These are phyloP conservation scores for Actinemys pallida DNA, from an alignment of 2,113 vertebrate genomes.

Conservation along the genomic window DNA sequence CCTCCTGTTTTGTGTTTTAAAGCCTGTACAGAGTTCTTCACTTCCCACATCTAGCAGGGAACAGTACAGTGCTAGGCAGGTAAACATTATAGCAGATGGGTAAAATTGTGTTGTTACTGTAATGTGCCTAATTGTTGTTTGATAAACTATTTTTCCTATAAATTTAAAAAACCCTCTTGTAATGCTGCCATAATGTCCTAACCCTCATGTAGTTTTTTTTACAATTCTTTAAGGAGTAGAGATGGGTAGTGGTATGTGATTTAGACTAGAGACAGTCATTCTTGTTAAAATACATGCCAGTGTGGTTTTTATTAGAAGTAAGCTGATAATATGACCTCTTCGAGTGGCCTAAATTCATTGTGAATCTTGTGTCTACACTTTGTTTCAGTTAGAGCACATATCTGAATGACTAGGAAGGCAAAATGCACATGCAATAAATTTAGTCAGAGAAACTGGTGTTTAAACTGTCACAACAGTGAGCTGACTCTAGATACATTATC, in stretches of 20 bases:
- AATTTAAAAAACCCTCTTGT: slow-evolving; percentile 39
- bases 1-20: slow-evolving; percentile 58
- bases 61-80: slow-evolving; percentile 73
- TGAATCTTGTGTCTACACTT: not conserved
- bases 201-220: not conserved
- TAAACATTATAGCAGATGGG: slow-evolving; percentile 72
- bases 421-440: not conserved
- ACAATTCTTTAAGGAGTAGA: not conserved
- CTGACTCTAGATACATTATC: not conserved
- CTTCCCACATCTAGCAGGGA: slow-evolving; percentile 79
- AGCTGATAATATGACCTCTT: not conserved
- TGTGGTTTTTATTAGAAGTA: not conserved
- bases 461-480: rapidly evolving
- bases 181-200: slow-evolving; percentile 1
- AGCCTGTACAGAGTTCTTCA: slow-evolving; percentile 79
- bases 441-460: not conserved
- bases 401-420: not conserved
- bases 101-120: slow-evolving; percentile 65
- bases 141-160: slow-evolving; percentile 27
- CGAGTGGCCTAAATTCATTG: not conserved
- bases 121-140: not conserved
- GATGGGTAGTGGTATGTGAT: slow-evolving; percentile 50
- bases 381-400: not conserved
- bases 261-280: slow-evolving; percentile 20
- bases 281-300: not conserved